phyloP scores from a whole-genome alignment of 2,113 vertebrate genomes.

The Pteronura brasiliensis region DNA sequence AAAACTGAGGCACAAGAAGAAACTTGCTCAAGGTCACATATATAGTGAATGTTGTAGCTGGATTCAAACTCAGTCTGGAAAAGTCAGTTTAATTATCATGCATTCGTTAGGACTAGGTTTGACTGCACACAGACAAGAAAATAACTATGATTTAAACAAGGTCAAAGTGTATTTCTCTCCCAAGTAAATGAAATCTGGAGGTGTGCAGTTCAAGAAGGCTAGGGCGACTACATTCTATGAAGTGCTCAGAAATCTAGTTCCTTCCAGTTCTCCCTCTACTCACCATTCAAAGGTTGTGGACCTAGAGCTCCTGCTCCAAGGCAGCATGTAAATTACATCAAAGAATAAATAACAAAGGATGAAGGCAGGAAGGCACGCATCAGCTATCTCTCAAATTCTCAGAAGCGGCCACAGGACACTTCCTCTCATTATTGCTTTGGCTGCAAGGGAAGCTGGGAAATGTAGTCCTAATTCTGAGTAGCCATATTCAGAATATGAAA shows the following conservation, averaged over 20 bases:
- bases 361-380: not conserved
- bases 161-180: not conserved
- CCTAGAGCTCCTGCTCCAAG: not conserved
- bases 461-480: constrained; percentile 10
- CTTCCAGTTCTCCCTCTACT: not conserved
- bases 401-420: not conserved
- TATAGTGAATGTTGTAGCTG: not conserved
- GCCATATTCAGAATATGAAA: not conserved
- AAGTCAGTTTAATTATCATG: not conserved
- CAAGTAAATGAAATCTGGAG: not conserved
- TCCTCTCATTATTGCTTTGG: constrained; percentile 32
- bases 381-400: not conserved
- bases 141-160: not conserved
- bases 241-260: not conserved
- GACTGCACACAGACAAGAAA: not conserved
- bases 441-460: constrained; percentile 28
- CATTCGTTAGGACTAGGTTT: not conserved
- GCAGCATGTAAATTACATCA: not conserved
- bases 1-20: not conserved
- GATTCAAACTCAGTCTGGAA: constrained; percentile 8
- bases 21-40: not conserved
- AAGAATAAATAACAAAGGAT: not conserved
- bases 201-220: not conserved
- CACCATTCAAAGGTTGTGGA: not conserved
- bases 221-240: not conserved